Percentiles rank a stretch among this genome's conserved stretches.
These are phyloP conservation scores for Notocelia uddmanniana DNA, from an alignment of 2,888 invertebrate genomes.

Conservation along the genomic window DNA sequence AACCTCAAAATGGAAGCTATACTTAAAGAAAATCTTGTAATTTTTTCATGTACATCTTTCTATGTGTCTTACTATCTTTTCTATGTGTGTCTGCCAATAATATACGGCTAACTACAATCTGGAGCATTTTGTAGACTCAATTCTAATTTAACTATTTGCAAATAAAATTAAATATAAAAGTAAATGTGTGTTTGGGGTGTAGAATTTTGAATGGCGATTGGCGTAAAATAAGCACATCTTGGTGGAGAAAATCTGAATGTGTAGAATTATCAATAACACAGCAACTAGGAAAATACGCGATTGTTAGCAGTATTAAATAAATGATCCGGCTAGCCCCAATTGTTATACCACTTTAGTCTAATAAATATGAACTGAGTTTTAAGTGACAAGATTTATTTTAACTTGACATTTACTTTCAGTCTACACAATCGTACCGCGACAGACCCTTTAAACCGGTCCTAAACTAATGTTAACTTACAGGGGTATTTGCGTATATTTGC, in stretches of 20 bases:
- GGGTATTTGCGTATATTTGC: background rate
- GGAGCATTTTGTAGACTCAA: too few relatives aligned
- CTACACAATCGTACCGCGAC: background rate
- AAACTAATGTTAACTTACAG: conserved; percentile 13
- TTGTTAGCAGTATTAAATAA: background rate
- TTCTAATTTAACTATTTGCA: too few relatives aligned
- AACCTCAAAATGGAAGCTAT: too few relatives aligned
- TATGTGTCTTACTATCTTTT: too few relatives aligned
- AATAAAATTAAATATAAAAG: background rate
- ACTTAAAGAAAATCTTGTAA: too few relatives aligned
- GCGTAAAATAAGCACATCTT: background rate
- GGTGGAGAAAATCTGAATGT: background rate
- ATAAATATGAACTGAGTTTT: background rate
- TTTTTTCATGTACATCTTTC: too few relatives aligned
- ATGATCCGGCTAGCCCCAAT: background rate
- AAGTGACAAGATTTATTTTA: background rate
- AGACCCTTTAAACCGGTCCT: background rate
- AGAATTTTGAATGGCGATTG: background rate
- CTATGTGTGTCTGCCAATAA: too few relatives aligned
- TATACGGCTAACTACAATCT: too few relatives aligned
- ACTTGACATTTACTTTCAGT: background rate
- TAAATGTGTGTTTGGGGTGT: background rate
- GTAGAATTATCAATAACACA: background rate
- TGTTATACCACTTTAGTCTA: background rate
- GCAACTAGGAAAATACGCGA: too few relatives aligned